Evolutionary conservation across 30 jellyfish, hydroid and myxozoan species (phyloP).

Genomic region (Hydra vulgaris): DNA sequence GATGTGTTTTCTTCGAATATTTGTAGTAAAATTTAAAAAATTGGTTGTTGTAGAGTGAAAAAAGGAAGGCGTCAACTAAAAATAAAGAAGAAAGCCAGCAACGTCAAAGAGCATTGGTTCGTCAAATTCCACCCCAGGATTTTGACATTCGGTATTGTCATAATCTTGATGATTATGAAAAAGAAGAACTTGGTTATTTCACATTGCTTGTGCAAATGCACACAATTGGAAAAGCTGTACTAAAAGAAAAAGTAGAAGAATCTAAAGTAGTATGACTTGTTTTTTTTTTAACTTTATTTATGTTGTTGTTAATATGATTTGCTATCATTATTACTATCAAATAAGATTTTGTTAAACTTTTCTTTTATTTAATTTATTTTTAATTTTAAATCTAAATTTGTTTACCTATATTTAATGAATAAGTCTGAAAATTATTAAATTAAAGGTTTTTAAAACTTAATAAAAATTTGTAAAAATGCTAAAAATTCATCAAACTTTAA

Average conservation of each 20-base stretch:
- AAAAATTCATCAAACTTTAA: too few species aligned
- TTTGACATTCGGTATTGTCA: conserved; percentile 69
- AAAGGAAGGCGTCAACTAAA: background rate
- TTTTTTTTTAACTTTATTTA: background rate
- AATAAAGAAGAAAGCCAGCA: background rate
- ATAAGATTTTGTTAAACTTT: too few species aligned
- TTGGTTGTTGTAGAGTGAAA: background rate
- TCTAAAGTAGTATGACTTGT: background rate
- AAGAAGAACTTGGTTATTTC: conserved; percentile 47
- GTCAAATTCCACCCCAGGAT: conserved; percentile 92
- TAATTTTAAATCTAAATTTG: too few species aligned
- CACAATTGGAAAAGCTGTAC: conserved; percentile 72
- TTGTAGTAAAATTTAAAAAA: background rate
- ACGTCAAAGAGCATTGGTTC: conserved; percentile 3
- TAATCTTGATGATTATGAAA: conserved; percentile 54
- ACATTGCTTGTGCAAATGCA: conserved; percentile 11
- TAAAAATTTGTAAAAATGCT: too few species aligned
- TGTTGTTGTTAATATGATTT: background rate
- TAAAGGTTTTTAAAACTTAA: too few species aligned
- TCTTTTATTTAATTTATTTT: too few species aligned
- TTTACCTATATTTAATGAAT: too few species aligned
- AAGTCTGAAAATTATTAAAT: too few species aligned
- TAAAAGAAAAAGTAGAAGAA: conserved; percentile 18
- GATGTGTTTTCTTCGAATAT: too few species aligned
- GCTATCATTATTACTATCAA: background rate